phyloP scores from a whole-genome alignment of 92 coral and sea anemone genomes.

The Montipora capitata region DNA sequence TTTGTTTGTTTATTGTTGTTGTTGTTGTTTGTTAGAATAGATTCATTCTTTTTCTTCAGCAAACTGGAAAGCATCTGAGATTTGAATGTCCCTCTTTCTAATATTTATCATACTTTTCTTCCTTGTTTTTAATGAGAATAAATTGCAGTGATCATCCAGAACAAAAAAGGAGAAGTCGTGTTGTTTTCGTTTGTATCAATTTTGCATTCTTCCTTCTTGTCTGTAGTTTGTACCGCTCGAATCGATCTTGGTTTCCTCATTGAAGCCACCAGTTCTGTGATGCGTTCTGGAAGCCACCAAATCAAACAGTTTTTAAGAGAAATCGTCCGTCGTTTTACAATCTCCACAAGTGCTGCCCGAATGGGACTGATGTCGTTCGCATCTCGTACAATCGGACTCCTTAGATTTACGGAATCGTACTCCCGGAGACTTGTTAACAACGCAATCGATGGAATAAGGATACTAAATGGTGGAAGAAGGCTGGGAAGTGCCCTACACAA shows the following conservation, averaged over 20 bases:
- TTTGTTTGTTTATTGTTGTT: too few species aligned
- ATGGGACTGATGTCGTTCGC: slow-evolving; percentile 78
- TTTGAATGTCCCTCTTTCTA: too few species aligned
- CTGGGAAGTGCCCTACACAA: slow-evolving; percentile 70
- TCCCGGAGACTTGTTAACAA: slow-evolving; percentile 1
- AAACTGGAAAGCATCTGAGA: too few species aligned
- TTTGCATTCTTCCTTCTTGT: not conserved
- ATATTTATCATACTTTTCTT: too few species aligned
- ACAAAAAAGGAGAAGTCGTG: too few species aligned
- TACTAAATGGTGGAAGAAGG: slow-evolving; percentile 24
- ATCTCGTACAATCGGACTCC: slow-evolving; percentile 26
- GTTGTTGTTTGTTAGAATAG: too few species aligned
- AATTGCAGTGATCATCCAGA: too few species aligned
- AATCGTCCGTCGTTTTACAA: slow-evolving; percentile 71
- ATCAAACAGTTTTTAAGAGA: slow-evolving; percentile 77
- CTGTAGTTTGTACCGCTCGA: slow-evolving; percentile 75
- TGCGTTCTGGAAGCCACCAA: slow-evolving; percentile 63
- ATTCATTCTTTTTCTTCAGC: too few species aligned
- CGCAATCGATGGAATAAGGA: slow-evolving; percentile 32
- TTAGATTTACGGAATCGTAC: slow-evolving; percentile 30
- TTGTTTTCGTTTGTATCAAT: too few species aligned
- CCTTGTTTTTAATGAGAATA: too few species aligned
- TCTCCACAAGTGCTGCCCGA: slow-evolving; percentile 71
- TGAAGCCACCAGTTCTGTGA: slow-evolving; percentile 77
- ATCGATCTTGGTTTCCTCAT: slow-evolving; percentile 86